phyloP scores from a whole-genome alignment of 2,113 vertebrate genomes.

The Barnardius zonarius region DNA sequence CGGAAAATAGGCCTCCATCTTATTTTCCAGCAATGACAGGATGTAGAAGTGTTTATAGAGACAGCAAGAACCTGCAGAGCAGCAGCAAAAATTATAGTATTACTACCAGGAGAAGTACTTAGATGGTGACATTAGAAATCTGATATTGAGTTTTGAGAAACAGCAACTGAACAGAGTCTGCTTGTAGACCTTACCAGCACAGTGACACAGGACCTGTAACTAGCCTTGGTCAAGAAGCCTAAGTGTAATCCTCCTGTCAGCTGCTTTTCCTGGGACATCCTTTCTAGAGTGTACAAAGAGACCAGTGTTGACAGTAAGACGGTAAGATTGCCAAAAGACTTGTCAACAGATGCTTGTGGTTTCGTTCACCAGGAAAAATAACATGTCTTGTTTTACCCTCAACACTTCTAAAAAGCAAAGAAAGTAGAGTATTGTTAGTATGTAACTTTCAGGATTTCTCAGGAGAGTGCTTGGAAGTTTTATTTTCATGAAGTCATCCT shows the following conservation, averaged over 20 bases:
- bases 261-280: slow-evolving; percentile 18
- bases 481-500: slow-evolving; percentile 53
- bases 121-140: slow-evolving; percentile 20
- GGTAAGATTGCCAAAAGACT: slow-evolving; percentile 54
- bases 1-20: neutral
- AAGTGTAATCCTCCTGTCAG: neutral
- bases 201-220: neutral
- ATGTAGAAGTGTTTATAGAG: slow-evolving; percentile 33
- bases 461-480: slow-evolving; percentile 42
- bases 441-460: slow-evolving; percentile 56
- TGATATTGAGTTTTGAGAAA: neutral
- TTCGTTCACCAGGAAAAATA: neutral
- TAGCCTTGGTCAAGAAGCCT: neutral
- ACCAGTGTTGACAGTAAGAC: slow-evolving; percentile 31
- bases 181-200: neutral
- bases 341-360: neutral
- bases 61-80: neutral
- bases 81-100: slow-evolving; percentile 5
- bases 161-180: slow-evolving; percentile 11
- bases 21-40: neutral
- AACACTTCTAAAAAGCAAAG: neutral
- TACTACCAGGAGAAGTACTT: neutral
- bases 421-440: slow-evolving; percentile 1
- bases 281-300: slow-evolving; percentile 28
- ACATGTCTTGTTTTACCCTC: neutral